Conservation (phyloP, 2,797 vertebrate species). For the Valencia hispanica region DNA sequence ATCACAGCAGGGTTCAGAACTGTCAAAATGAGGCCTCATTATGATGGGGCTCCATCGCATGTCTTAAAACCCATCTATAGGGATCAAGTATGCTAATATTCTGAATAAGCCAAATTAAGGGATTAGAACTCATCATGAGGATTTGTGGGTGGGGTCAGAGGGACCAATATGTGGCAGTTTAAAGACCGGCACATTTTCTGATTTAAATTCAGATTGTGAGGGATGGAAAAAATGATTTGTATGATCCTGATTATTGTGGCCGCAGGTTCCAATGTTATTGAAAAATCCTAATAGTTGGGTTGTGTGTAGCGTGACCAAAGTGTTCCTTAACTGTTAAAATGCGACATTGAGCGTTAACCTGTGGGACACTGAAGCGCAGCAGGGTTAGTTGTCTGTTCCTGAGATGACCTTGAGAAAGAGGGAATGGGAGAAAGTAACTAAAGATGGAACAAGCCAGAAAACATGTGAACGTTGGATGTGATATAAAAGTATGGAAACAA, state of each 20-base stretch:
- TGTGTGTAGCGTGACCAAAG: too few species aligned
- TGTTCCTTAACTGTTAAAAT: too few species aligned
- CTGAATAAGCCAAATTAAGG: constrained; percentile 11
- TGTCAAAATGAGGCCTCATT: constrained; percentile 1
- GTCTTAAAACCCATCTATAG: not conserved
- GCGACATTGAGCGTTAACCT: too few species aligned
- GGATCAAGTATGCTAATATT: constrained; percentile 22
- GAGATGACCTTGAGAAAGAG: too few species aligned
- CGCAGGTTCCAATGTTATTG: not conserved
- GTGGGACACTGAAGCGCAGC: too few species aligned
- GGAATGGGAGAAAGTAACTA: too few species aligned
- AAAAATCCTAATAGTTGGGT: too few species aligned
- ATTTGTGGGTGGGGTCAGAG: constrained; percentile 1
- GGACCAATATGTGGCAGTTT: not conserved
- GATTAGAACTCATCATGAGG: constrained; percentile 20
- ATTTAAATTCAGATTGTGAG: not conserved
- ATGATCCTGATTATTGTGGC: not conserved
- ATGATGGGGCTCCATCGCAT: constrained; percentile 4
- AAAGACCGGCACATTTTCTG: not conserved
- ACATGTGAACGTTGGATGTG: too few species aligned
- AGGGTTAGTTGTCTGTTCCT: too few species aligned
- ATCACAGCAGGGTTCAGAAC: not conserved
- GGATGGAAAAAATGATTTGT: not conserved
- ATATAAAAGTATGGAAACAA: too few species aligned
- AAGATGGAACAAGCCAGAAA: too few species aligned